phyloP scores from a whole-genome alignment of 1,140 invertebrate genomes.

The Drosophila varians region DNA sequence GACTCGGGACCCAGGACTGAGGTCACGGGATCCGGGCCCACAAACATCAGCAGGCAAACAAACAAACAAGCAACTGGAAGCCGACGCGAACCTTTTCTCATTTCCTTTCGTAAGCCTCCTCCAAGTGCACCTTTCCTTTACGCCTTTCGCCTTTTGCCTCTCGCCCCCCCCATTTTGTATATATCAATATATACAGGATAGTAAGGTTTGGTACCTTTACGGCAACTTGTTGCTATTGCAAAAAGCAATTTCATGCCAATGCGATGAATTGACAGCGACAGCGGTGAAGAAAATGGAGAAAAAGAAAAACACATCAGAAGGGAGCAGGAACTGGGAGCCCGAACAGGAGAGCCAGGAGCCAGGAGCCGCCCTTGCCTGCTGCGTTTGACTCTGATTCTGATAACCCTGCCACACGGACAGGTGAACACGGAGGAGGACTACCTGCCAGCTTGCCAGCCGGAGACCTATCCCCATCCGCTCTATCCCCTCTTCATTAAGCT shows the following conservation, averaged over 20 bases:
- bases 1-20: background rate
- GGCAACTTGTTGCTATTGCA: conserved; percentile 41
- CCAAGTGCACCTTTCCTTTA: background rate
- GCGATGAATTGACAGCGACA: conserved; percentile 66
- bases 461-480: conserved; percentile 16
- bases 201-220: background rate
- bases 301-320: background rate
- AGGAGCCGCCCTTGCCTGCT: conserved; percentile 13
- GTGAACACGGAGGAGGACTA: conserved; percentile 1
- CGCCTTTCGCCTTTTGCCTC: too few species aligned
- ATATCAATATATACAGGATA: background rate
- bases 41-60: conserved; percentile 64
- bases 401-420: conserved; percentile 35
- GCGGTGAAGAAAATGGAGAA: conserved; percentile 13
- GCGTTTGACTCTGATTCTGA: conserved; percentile 44
- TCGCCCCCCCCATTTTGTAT: background rate
- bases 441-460: conserved; percentile 11
- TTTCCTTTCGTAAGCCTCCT: conserved; percentile 55
- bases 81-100: conserved; percentile 75
- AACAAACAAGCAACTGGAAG: conserved; percentile 60
- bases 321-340: conserved; percentile 7
- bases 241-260: conserved; percentile 79
- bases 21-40: conserved; percentile 8
- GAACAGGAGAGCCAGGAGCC: background rate
- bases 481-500: conserved; percentile 37